Percentiles rank a stretch among this genome's conserved stretches.
Evolutionary conservation across 2,797 vertebrate genomes (phyloP).

Genomic region (Eurystomus glaucurus): DNA sequence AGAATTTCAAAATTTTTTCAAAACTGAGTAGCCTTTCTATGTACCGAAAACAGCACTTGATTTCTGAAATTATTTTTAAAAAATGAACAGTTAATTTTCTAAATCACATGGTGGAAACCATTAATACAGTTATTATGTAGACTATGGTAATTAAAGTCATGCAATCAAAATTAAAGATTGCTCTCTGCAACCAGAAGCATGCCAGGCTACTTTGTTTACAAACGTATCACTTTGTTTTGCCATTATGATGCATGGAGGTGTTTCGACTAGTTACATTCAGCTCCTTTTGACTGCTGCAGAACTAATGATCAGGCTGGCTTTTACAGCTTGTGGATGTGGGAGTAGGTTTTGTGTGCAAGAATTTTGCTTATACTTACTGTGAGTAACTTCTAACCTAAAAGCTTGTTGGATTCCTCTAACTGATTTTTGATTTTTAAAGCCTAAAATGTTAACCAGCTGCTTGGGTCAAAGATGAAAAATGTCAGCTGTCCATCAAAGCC

Average conservation of each 20-base stretch:
- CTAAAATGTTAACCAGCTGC: background rate
- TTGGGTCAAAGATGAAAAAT: background rate
- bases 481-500: background rate
- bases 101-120: background rate
- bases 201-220: background rate
- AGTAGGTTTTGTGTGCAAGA: background rate
- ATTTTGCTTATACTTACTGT: background rate
- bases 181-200: background rate
- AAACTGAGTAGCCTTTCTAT: background rate
- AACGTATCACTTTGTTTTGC: background rate
- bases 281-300: background rate
- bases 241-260: background rate
- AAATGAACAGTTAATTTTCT: background rate
- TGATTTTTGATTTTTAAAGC: background rate
- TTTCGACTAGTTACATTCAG: background rate
- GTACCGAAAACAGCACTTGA: fast-evolving
- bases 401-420: background rate
- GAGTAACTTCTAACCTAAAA: background rate
- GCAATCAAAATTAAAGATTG: background rate
- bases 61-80: background rate
- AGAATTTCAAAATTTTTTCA: background rate
- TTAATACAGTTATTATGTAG: background rate
- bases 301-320: background rate
- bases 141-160: background rate
- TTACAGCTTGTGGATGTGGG: background rate